phyloP scores from a whole-genome alignment of 2,888 invertebrate species.

The Caenorhabditis panamensis region DNA sequence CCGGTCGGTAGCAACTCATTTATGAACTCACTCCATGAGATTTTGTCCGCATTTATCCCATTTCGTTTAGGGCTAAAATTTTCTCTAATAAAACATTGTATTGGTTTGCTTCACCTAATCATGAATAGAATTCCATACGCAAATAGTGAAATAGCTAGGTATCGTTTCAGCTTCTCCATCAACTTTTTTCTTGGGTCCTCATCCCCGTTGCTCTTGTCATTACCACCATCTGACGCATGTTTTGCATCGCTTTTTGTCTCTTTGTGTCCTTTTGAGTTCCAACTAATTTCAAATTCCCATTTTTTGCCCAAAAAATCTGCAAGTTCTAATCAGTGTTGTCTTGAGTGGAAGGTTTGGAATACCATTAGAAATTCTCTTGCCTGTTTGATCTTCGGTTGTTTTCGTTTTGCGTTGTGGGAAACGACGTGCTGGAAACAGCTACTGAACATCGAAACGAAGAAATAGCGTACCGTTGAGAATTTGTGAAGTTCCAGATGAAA shows the following conservation, averaged over 20 bases:
- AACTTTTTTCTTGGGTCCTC: constrained; percentile 59
- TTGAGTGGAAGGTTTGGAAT: neutral
- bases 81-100: neutral
- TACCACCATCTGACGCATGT: constrained; percentile 2
- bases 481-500: constrained; percentile 25
- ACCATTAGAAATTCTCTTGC: neutral
- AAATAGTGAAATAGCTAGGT: constrained; percentile 72
- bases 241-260: constrained; percentile 30
- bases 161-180: constrained; percentile 66
- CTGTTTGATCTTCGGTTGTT: constrained; percentile 6
- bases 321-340: no score
- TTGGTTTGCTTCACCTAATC: no score
- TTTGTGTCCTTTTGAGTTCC: constrained; percentile 38
- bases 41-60: constrained; percentile 45
- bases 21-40: constrained; percentile 97
- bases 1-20: constrained; percentile 95
- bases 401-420: constrained; percentile 20
- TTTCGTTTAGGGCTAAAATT: constrained; percentile 36
- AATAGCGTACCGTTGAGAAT: constrained; percentile 20
- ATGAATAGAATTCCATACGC: constrained; percentile 72
- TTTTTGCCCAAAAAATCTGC: constrained; percentile 11
- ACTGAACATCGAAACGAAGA: neutral
- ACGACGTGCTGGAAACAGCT: constrained; percentile 29
- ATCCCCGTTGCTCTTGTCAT: constrained; percentile 24
- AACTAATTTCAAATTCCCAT: constrained; percentile 42